phyloP scores from a whole-genome alignment of 2,113 vertebrate genomes.

The Ifrita kowaldi region DNA sequence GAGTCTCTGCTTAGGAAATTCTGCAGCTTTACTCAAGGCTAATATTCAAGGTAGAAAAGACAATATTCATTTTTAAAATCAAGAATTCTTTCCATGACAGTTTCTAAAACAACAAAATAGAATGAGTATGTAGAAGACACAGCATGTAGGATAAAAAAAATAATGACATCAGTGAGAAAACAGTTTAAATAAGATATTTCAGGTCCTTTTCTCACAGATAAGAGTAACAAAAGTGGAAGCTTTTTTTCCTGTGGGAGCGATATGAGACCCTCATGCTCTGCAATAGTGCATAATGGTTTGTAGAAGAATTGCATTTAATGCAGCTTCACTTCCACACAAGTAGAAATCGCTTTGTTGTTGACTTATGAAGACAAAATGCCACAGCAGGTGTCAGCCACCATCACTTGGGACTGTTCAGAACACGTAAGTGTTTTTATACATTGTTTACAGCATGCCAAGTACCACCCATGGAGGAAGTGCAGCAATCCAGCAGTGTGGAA shows the following conservation, averaged over 20 bases:
- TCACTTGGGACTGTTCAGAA: background rate
- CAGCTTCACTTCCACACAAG: background rate
- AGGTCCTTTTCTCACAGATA: background rate
- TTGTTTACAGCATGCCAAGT: background rate
- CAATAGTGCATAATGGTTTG: background rate
- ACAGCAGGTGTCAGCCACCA: background rate
- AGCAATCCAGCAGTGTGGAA: background rate
- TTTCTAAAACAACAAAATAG: background rate
- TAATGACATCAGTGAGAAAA: background rate
- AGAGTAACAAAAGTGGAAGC: background rate
- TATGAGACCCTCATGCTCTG: background rate
- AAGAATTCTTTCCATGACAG: background rate
- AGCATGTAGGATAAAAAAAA: background rate
- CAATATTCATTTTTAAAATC: background rate
- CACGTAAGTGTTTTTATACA: background rate
- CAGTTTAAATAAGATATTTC: background rate
- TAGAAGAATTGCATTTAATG: conserved; percentile 15
- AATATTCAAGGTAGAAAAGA: background rate
- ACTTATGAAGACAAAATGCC: background rate
- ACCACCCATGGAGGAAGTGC: background rate
- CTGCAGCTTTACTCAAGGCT: conserved; percentile 1
- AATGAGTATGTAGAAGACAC: background rate
- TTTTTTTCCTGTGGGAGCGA: background rate
- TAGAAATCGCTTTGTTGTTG: background rate
- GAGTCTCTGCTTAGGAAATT: background rate